Evolutionary conservation across 2,113 vertebrate species (phyloP).

Genomic region (Carlito syrichta): DNA sequence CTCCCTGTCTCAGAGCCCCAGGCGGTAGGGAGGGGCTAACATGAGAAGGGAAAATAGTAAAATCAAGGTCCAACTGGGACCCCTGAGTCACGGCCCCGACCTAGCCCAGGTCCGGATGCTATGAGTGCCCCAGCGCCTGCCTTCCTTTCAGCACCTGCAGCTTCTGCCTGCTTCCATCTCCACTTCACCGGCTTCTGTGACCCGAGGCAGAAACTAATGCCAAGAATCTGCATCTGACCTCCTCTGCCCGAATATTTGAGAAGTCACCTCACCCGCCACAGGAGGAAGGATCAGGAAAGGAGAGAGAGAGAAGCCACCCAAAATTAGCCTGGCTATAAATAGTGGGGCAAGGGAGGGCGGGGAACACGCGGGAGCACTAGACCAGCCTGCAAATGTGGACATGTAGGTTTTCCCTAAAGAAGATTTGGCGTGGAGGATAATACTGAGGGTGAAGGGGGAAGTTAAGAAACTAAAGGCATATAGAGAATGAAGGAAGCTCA

Average conservation of each 20-base stretch:
- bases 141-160: slow-evolving; percentile 31
- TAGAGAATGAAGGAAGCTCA: background rate
- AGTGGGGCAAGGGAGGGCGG: slow-evolving; percentile 31
- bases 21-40: background rate
- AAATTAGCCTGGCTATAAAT: slow-evolving; percentile 78
- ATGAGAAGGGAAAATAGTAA: background rate
- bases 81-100: background rate
- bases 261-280: slow-evolving; percentile 72
- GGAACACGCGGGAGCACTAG: background rate
- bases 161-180: background rate
- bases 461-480: background rate
- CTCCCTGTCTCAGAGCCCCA: background rate
- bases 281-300: slow-evolving; percentile 52
- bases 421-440: background rate
- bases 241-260: slow-evolving; percentile 72
- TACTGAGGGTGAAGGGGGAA: background rate
- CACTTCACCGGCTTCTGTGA: slow-evolving; percentile 30
- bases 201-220: slow-evolving; percentile 49
- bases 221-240: slow-evolving; percentile 69
- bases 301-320: slow-evolving; percentile 57
- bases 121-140: background rate
- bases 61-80: background rate
- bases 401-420: background rate
- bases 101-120: background rate
- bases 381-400: slow-evolving; percentile 52